Evolutionary conservation across 2,797 vertebrate species (phyloP), one percentile per base, ranked within the genome.

Genomic region (Arremon aurantiirostris): DNA sequence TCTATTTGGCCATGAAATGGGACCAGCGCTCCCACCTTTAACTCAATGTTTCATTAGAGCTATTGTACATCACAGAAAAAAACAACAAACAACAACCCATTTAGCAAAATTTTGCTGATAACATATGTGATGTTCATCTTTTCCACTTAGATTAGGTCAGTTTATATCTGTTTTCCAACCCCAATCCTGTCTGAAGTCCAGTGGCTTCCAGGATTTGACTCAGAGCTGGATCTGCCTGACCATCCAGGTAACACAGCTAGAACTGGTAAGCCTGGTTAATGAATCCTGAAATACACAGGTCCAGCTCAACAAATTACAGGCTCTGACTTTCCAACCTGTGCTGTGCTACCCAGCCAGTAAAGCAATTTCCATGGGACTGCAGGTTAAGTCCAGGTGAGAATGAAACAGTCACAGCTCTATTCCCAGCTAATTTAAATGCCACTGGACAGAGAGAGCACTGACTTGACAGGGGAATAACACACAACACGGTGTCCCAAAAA

Each of bases 61-160:
- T 63, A 42, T 14, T 13, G 26, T 28, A 41, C 12, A 19, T 14
- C n/a, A 41, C 1, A 55, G 20, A 39, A 59, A 68, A 68, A 66
- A 13, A 0, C 8, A 56, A 27, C 1, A 4, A 63, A 5, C 11
- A 41, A 56, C 4, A 44, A 73, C 7, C 47, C 22, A n/a, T 60
- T 71, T 18, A 39, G 21, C 26, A 35, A 41, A 82, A 21, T 46
- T 52, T 52, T 52, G 37, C 34, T 19, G 11, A 47, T 34, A 49
- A 1, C 28, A 2, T 9, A 78, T 0, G 1, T 11, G 4, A 28
- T 2, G 2, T 39, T 84, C 30, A 57, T 41, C 15, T 90, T 72
- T 28, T 81, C 32, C 52, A 41, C 27, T 56, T 34, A 68, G 20
- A 30, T 60, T 69, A 65, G 17, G 59, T 12, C 63, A 72, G 19